Percentiles rank a stretch among this genome's conserved stretches.
These are phyloP conservation scores for Umimayanthus chanpuru DNA, from an alignment of 92 coral and sea anemone genomes.

Conservation along the genomic window DNA sequence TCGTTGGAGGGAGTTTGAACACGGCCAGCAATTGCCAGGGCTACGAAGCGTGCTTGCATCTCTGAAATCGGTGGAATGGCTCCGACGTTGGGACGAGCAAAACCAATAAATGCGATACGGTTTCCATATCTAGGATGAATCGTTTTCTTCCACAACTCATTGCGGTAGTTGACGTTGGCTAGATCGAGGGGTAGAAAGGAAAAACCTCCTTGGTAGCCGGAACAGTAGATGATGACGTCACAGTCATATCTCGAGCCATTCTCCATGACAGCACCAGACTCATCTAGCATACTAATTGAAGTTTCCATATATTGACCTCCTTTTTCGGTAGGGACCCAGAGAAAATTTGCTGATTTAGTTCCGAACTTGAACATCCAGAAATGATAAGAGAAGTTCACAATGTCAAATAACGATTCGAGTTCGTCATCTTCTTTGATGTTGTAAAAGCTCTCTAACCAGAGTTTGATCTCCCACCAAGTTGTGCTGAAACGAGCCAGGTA, in stretches of 20 bases:
- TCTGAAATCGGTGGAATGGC: slow-evolving; percentile 40
- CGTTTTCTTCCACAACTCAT: slow-evolving; percentile 34
- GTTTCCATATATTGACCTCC: slow-evolving; percentile 33
- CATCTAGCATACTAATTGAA: slow-evolving; percentile 6
- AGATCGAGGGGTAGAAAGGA: slow-evolving; percentile 30
- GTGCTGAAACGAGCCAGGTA: not conserved
- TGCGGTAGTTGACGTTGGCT: slow-evolving; percentile 30
- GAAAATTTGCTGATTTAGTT: slow-evolving; percentile 22
- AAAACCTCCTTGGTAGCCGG: slow-evolving; percentile 6
- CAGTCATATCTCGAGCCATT: slow-evolving; percentile 17
- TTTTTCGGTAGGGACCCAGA: not conserved
- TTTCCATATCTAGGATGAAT: slow-evolving; percentile 39
- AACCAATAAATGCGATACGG: slow-evolving; percentile 39
- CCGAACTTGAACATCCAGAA: slow-evolving; percentile 20
- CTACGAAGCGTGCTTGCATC: slow-evolving; percentile 28
- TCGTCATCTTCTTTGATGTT: slow-evolving; percentile 15
- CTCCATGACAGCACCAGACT: slow-evolving; percentile 32
- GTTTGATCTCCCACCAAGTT: slow-evolving; percentile 21
- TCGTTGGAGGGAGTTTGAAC: slow-evolving; percentile 10
- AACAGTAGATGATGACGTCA: slow-evolving; percentile 8
- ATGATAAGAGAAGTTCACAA: not conserved
- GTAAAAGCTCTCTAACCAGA: slow-evolving; percentile 30
- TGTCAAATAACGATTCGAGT: not conserved
- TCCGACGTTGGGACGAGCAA: slow-evolving; percentile 21
- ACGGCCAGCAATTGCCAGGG: slow-evolving; percentile 24